Percentiles rank a stretch among this genome's conserved stretches.
phyloP scores from a whole-genome alignment of 2,797 vertebrate genomes.

The Helicolenus hilgendorfi region DNA sequence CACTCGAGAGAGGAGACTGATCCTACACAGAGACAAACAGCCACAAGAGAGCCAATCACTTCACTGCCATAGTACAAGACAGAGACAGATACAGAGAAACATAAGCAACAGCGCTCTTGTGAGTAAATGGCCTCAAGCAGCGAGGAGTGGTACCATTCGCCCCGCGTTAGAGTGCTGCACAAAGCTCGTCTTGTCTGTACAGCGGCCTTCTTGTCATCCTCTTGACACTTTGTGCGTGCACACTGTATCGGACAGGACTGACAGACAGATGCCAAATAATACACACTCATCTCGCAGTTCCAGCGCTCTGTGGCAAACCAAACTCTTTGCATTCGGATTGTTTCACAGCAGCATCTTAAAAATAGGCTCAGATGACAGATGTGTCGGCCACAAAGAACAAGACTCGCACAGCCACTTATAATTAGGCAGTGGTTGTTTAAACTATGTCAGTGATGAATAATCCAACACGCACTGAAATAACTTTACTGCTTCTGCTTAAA shows the following conservation, averaged over 20 bases:
- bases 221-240: slow-evolving; percentile 62
- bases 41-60: slow-evolving; percentile 77
- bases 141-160: slow-evolving; percentile 82
- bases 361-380: slow-evolving; percentile 22
- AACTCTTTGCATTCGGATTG: background rate
- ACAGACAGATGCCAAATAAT: slow-evolving; percentile 44
- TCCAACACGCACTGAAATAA: slow-evolving; percentile 5
- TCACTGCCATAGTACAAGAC: slow-evolving; percentile 59
- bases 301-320: background rate
- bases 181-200: slow-evolving; percentile 78
- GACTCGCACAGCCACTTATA: slow-evolving; percentile 27
- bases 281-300: background rate
- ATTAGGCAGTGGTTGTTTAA: slow-evolving; percentile 24
- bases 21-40: slow-evolving; percentile 70
- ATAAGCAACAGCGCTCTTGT: slow-evolving; percentile 61
- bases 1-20: slow-evolving; percentile 75
- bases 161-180: slow-evolving; percentile 59
- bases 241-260: slow-evolving; percentile 34
- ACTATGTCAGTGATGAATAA: slow-evolving; percentile 33
- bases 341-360: slow-evolving; percentile 29
- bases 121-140: slow-evolving; percentile 81
- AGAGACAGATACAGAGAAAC: slow-evolving; percentile 69
- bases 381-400: slow-evolving; percentile 14
- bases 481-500: background rate
- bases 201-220: slow-evolving; percentile 69